phyloP scores from a whole-genome alignment of 1,140 invertebrate species.

The Ceratina australensis region DNA sequence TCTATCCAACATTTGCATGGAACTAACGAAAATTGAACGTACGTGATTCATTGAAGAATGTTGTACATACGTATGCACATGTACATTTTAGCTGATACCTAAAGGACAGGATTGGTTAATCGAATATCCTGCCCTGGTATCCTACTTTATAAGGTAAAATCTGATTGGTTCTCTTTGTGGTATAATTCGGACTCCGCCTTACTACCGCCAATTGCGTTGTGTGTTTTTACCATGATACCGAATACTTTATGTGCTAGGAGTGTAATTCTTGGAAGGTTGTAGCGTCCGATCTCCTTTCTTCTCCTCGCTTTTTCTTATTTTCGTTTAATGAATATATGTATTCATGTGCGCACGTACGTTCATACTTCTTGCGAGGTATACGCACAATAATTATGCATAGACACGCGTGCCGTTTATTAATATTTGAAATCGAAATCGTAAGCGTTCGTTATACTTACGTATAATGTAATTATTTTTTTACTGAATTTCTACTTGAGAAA shows the following conservation, averaged over 20 bases:
- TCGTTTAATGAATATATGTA: constrained; percentile 4
- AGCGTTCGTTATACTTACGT: not conserved
- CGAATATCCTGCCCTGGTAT: constrained; percentile 81
- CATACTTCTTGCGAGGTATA: not conserved
- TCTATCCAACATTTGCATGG: not conserved
- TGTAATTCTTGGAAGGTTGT: constrained; percentile 54
- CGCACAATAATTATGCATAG: not conserved
- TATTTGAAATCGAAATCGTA: not conserved
- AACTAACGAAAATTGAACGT: constrained; percentile 16
- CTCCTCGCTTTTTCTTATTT: constrained; percentile 24
- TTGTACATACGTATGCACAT: constrained; percentile 12
- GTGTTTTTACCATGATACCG: constrained; percentile 72
- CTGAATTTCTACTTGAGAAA: too few species aligned
- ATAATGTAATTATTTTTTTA: not conserved
- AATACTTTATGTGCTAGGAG: constrained; percentile 68
- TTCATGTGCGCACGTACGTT: not conserved
- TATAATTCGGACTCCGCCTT: constrained; percentile 76
- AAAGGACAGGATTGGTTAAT: constrained; percentile 81
- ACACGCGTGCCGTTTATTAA: not conserved
- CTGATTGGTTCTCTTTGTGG: constrained; percentile 83
- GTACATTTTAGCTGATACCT: constrained; percentile 69
- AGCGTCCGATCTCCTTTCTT: constrained; percentile 38
- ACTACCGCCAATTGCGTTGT: constrained; percentile 76
- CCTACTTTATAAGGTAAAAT: constrained; percentile 82
- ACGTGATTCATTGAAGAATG: constrained; percentile 35